phyloP scores from a whole-genome alignment of 2,888 invertebrate species.

The Formica aserva region DNA sequence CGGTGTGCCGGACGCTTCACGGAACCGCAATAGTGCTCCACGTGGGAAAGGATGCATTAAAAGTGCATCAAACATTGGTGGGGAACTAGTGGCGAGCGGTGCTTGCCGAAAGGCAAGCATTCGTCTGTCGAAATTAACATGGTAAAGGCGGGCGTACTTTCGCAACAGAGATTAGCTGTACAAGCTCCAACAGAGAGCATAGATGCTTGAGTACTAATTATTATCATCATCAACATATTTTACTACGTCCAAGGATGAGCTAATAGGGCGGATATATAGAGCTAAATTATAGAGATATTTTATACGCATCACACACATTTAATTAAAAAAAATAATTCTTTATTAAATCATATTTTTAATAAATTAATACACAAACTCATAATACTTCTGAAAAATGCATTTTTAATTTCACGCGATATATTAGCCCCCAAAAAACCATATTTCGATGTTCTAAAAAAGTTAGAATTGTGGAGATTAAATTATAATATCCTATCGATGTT shows the following conservation, averaged over 20 bases:
- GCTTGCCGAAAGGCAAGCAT: constrained; percentile 42
- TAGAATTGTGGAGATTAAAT: constrained; percentile 12
- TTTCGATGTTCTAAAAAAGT: neutral
- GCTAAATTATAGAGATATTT: constrained; percentile 11
- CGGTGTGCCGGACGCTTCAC: constrained; percentile 18
- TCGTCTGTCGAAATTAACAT: constrained; percentile 51
- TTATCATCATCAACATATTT: constrained; percentile 22
- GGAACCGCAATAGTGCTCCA: constrained; percentile 29
- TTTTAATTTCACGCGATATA: neutral
- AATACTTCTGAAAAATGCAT: neutral
- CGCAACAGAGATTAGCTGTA: constrained; percentile 31
- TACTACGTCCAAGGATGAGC: neutral
- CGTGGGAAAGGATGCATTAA: constrained; percentile 53
- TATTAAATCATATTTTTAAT: neutral
- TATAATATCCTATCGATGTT: neutral
- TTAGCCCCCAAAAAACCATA: neutral
- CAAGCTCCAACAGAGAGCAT: neutral
- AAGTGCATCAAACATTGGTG: constrained; percentile 44
- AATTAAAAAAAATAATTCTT: neutral
- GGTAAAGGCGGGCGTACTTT: constrained; percentile 43
- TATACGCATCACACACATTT: neutral
- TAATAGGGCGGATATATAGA: neutral
- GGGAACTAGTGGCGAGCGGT: constrained; percentile 10
- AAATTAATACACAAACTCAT: neutral
- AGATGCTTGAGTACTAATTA: constrained; percentile 11